Percentiles rank a stretch among this genome's conserved stretches.
phyloP scores from a whole-genome alignment of 2,888 invertebrate genomes.

The Aproaerema taeniolella region DNA sequence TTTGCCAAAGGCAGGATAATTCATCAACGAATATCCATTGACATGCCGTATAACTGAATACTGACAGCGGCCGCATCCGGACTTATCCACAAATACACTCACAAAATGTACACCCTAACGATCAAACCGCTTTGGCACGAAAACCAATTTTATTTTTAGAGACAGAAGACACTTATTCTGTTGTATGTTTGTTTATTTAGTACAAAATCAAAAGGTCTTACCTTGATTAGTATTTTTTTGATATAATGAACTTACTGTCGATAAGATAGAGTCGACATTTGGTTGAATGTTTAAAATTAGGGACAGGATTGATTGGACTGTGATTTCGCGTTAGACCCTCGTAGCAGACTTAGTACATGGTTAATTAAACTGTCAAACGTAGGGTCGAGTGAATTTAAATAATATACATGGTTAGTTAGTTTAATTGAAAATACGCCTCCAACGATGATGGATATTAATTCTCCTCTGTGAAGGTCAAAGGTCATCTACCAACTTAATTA shows the following conservation, averaged over 20 bases:
- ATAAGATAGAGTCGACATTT: background rate
- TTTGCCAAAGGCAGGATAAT: conserved; percentile 26
- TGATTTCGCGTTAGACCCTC: conserved; percentile 38
- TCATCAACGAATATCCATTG: conserved; percentile 35
- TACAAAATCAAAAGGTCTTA: background rate
- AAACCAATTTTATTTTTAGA: conserved; percentile 14
- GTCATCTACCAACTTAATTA: no score
- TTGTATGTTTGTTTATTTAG: no score
- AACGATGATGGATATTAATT: conserved; percentile 1
- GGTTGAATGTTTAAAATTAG: background rate
- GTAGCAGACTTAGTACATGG: conserved; percentile 37
- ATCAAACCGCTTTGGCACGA: background rate
- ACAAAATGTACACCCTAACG: conserved; percentile 15
- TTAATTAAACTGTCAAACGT: conserved; percentile 49
- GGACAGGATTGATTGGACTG: conserved; percentile 35
- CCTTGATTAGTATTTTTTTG: background rate
- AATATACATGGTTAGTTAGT: conserved; percentile 19
- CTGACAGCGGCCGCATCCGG: conserved; percentile 32
- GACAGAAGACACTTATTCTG: conserved; percentile 12
- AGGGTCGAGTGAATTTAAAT: conserved; percentile 27
- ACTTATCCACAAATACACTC: conserved; percentile 27
- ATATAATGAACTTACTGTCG: no score
- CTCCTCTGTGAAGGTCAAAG: background rate
- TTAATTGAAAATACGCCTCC: conserved; percentile 7
- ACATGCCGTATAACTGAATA: conserved; percentile 34